Conservation (phyloP, 2,888 invertebrate genomes). For the Alviniconcha strummeri region DNA sequence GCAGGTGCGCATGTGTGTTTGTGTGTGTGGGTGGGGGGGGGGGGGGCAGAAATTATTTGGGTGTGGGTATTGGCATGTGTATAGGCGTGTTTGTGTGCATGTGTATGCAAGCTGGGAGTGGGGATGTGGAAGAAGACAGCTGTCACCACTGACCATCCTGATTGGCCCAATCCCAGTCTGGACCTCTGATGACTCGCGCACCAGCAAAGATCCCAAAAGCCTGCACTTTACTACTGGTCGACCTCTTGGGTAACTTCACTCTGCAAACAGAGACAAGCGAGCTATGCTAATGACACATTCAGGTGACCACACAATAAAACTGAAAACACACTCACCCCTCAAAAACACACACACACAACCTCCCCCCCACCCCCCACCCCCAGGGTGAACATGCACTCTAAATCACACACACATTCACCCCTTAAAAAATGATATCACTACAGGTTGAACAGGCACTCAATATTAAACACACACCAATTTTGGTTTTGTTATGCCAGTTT, state of each 20-base stretch:
- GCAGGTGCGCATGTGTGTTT: no score
- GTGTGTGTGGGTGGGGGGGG: no score
- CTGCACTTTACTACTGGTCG: constrained; percentile 81
- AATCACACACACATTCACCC: background rate
- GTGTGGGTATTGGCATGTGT: no score
- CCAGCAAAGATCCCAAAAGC: constrained; percentile 87
- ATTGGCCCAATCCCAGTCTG: constrained; percentile 92
- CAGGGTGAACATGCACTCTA: background rate
- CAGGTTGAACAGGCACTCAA: no score
- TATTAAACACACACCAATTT: no score
- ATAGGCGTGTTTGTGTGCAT: no score
- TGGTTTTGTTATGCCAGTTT: no score
- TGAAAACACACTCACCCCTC: background rate
- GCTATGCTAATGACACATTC: background rate
- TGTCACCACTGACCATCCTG: constrained; percentile 82
- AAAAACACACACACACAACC: background rate
- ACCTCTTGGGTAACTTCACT: constrained; percentile 81
- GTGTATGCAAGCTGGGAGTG: no score
- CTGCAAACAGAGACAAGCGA: constrained; percentile 67
- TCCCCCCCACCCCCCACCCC: background rate
- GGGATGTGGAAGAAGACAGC: no score
- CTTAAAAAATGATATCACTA: no score
- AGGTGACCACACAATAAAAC: background rate
- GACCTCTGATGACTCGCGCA: constrained; percentile 87
- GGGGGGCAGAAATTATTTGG: no score